These are phyloP conservation scores for Parotia lawesii DNA, from an alignment of 2,113 vertebrate species.

Conservation along the genomic window DNA sequence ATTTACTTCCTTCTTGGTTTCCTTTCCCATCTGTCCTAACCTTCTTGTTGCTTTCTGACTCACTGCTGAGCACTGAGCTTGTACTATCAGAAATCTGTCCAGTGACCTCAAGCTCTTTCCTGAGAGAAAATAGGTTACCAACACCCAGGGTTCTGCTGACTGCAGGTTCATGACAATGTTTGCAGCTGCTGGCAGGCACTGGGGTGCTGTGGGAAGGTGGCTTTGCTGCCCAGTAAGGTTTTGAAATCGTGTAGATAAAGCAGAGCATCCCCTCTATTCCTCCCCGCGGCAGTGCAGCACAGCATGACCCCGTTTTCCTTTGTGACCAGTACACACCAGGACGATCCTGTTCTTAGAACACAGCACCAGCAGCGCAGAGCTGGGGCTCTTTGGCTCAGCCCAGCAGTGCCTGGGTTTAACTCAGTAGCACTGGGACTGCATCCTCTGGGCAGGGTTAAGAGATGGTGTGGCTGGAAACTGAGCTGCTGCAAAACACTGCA, in stretches of 20 bases:
- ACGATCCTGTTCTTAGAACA: rapidly evolving
- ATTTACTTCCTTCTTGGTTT: background rate
- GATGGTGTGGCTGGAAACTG: rapidly evolving
- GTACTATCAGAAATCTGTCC: background rate
- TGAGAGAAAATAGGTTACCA: background rate
- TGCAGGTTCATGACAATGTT: background rate
- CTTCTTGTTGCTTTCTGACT: background rate
- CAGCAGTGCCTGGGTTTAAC: background rate
- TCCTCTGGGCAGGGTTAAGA: background rate
- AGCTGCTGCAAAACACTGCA: background rate
- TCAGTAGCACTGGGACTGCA: background rate
- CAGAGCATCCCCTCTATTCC: background rate
- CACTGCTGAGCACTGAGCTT: background rate
- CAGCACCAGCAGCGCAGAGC: background rate
- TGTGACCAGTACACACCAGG: rapidly evolving
- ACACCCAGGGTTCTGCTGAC: rapidly evolving
- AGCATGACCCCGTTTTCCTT: too few relatives aligned
- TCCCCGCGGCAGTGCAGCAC: background rate
- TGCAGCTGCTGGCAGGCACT: background rate
- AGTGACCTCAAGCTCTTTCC: background rate
- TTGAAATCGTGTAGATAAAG: background rate
- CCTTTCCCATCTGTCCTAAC: background rate
- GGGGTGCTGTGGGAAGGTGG: background rate
- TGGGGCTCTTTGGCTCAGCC: background rate
- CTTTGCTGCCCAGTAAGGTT: background rate